These are phyloP conservation scores for Sylvilagus bachmani DNA, from an alignment of 2,113 vertebrate genomes.

Conservation along the genomic window DNA sequence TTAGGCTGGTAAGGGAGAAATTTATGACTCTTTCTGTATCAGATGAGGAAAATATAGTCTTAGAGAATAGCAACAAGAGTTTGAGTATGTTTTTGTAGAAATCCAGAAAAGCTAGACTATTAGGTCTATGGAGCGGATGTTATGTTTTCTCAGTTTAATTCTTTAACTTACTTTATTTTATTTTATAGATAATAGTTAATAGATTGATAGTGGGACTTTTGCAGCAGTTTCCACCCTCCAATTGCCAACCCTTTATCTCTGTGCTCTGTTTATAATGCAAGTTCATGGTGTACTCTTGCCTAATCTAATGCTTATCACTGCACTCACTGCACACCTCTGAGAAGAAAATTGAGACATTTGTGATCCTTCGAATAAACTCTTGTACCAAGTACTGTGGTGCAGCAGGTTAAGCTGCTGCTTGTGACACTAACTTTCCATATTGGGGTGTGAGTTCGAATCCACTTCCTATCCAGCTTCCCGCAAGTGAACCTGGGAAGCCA, in stretches of 20 bases:
- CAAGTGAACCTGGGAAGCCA: too few relatives aligned
- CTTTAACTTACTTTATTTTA: background rate
- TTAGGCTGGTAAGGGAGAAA: constrained; percentile 11
- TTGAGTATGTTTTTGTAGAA: constrained; percentile 6
- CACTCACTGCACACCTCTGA: background rate
- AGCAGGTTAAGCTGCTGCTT: too few relatives aligned
- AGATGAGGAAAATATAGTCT: constrained; percentile 50
- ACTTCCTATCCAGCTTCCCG: too few relatives aligned
- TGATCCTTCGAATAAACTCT: background rate
- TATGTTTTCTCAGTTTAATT: background rate
- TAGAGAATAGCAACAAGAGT: constrained; percentile 30
- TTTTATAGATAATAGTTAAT: constrained; percentile 39
- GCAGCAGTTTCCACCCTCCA: background rate
- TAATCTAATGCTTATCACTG: constrained; percentile 14
- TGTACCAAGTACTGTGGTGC: too few relatives aligned
- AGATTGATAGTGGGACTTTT: background rate
- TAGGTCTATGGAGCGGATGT: background rate
- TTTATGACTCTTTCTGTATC: constrained; percentile 12
- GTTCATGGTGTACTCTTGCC: background rate
- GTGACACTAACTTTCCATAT: too few relatives aligned
- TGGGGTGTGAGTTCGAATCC: too few relatives aligned
- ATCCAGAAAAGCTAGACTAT: constrained; percentile 33
- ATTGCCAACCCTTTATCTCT: background rate
- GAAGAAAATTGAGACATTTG: background rate
- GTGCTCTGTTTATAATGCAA: background rate